A percentile compares a stretch with the other conserved stretches of the same genome.
These are phyloP conservation scores for Saccostrea echinata DNA, from an alignment of 1,140 invertebrate genomes.

Conservation along the genomic window DNA sequence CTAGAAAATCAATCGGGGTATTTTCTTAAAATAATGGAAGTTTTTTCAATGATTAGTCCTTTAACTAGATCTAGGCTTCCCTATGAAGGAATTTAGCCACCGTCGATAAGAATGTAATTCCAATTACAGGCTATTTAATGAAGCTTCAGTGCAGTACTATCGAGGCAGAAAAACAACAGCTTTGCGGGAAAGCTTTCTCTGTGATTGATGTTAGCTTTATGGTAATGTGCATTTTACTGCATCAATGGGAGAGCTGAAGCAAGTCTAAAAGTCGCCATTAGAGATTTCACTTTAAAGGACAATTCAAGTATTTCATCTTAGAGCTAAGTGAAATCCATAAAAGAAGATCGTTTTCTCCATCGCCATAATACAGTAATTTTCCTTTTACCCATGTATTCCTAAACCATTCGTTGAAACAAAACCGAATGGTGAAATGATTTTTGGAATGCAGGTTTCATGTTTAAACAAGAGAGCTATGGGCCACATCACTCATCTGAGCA, in stretches of 20 bases:
- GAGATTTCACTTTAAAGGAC: not conserved
- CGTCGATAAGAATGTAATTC: conserved; percentile 15
- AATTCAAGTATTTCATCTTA: not conserved
- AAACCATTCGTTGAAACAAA: too few species aligned
- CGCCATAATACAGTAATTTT: too few species aligned
- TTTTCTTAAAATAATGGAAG: conserved; percentile 32
- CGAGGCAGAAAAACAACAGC: conserved; percentile 35
- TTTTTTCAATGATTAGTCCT: conserved; percentile 23
- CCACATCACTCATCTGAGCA: too few species aligned
- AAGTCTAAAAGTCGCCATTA: not conserved
- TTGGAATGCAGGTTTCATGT: too few species aligned
- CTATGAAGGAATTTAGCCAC: not conserved
- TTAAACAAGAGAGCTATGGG: too few species aligned
- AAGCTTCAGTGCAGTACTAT: conserved; percentile 7
- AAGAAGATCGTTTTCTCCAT: not conserved
- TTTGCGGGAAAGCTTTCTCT: not conserved
- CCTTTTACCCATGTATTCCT: too few species aligned
- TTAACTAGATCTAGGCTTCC: not conserved
- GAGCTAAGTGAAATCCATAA: not conserved
- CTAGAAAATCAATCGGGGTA: conserved; percentile 1
- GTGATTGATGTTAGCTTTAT: conserved; percentile 1
- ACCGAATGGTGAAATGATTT: too few species aligned
- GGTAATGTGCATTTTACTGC: conserved; percentile 7
- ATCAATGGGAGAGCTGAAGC: not conserved
- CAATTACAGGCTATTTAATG: conserved; percentile 26